Base-by-base conservation (phyloP, 2,888 invertebrate species). In the Ornithoptera priamus region DNA sequence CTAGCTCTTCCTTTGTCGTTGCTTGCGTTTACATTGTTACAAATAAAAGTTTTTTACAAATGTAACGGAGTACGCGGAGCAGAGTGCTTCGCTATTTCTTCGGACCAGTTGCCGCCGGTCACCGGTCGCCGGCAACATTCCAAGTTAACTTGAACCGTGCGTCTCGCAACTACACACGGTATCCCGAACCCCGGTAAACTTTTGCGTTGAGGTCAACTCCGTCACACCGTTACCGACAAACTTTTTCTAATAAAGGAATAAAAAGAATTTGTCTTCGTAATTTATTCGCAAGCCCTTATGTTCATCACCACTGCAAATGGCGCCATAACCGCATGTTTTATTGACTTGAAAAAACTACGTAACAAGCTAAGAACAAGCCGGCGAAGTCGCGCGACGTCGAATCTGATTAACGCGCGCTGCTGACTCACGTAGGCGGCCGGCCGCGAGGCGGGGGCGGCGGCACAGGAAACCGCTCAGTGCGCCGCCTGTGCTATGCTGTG, bases 391-490 rank as follows among this genome's bases (percentile, higher is more conserved):
- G 82, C 75, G 72, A 84, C 81, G 88, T 88, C 85, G 89, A 88
- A 88, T 89, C 89, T 88, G 90, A 89, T 88, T 87, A 87, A 83
- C 84, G 84, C 83, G 81, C 77, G 80, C 74, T 67, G 89, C 89
- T 89, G 90, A 90, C 83, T 91, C 90, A 90, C 83, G 84, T 83
- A 85, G 87, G 86, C 83, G 84, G 85, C 76, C 73, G 75, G 8
- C 22, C 1, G 22, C 22, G 22, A 22, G 22, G 22, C 22, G 22
- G 22, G 22, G 22, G 22, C 22, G 22, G 22, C 22, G 22, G 22
- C 22, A 22, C 22, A 22, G 22, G 22, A 22, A 22, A 22, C 22
- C 30, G 30, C 30, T 30, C 30, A 30, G 30, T 4, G 30, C 30
- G 30, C 30, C 30, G 30, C 30, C 30, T 30, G 30, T 5, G 5